Evolutionary conservation across 2,797 vertebrate species (phyloP), one percentile per base, ranked within the genome.

Genomic region (Halcyon leucocephala): DNA sequence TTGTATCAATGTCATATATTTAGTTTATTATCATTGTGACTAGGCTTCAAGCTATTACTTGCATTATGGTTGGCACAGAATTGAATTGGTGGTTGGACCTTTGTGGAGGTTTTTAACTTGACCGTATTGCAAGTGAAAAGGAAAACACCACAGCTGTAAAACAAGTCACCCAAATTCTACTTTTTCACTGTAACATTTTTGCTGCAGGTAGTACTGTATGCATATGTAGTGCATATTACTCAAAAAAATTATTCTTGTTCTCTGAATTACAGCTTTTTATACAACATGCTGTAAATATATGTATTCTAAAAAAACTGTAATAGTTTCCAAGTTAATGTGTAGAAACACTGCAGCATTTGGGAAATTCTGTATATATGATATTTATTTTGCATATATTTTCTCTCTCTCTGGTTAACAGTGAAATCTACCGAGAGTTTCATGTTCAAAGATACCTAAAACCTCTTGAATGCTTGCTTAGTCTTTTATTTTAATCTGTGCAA

Each of bases 91-190:
- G 7, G 24, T 39, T 55, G 25, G 25, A 64, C 49, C 3, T 69
- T 33, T 48, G 18, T 49, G 54, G 35, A 62, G 26, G n/a, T 69
- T 95, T 95, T 86, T 94, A 60, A 89, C 88, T 79, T 57, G 89
- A 65, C 52, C 66, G 16, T 62, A 86, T 92, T 95, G 95, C 67
- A 60, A 62, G 62, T 35, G 41, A 48, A 66, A 65, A 78, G 6
- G 8, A 28, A 73, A 55, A 26, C 6, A 16, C 8, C 4, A 48
- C 28, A 46, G 7, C 25, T 49, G 5, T 78, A 37, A 77, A 65
- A 64, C 0, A 1, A 77, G 24, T 86, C 14, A 49, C 17, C 4
- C 14, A n/a, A 64, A 57, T 48, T 48, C 78, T 46, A 29, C 6
- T 62, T 81, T 74, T 86, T 74, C 9, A 7, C 7, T 26, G 10